Conservation (phyloP, 2,888 invertebrate genomes). For the Eupithecia pulchellata region DNA sequence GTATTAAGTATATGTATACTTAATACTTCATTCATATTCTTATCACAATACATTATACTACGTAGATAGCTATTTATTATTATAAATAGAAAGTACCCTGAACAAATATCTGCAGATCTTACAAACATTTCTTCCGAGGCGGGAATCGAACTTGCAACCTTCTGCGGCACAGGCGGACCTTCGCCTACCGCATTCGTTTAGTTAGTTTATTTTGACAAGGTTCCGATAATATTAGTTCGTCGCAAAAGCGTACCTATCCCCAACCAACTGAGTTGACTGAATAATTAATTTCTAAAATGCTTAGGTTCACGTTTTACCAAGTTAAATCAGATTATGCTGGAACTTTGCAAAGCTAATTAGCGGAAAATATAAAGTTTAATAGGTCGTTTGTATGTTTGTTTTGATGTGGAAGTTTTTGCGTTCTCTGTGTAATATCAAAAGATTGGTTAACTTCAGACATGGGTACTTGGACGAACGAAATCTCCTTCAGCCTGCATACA, state of each 20-base stretch:
- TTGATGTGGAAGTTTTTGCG: neutral
- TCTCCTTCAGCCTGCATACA: too few species aligned
- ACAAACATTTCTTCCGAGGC: neutral
- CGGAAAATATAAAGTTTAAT: slow-evolving; percentile 1
- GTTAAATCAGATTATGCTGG: slow-evolving; percentile 15
- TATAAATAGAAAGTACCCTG: too few species aligned
- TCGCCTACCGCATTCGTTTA: neutral
- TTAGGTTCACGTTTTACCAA: slow-evolving; percentile 1
- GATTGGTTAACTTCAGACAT: too few species aligned
- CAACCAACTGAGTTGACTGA: slow-evolving; percentile 1
- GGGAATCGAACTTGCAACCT: neutral
- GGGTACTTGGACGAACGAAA: too few species aligned
- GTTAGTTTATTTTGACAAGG: neutral
- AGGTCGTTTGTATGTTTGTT: neutral
- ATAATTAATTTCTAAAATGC: slow-evolving; percentile 14
- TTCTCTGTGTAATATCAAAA: too few species aligned
- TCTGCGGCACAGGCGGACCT: neutral
- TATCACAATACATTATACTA: too few species aligned
- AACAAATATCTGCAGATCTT: too few species aligned
- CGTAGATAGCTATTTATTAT: too few species aligned
- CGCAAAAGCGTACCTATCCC: neutral
- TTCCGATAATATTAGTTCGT: neutral
- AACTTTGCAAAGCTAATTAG: neutral
- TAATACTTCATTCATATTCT: too few species aligned
- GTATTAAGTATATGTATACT: too few species aligned